Percentiles rank a stretch among this genome's conserved stretches.
Conservation (phyloP, 2,797 vertebrate species). For the Diglossa cyanea region DNA sequence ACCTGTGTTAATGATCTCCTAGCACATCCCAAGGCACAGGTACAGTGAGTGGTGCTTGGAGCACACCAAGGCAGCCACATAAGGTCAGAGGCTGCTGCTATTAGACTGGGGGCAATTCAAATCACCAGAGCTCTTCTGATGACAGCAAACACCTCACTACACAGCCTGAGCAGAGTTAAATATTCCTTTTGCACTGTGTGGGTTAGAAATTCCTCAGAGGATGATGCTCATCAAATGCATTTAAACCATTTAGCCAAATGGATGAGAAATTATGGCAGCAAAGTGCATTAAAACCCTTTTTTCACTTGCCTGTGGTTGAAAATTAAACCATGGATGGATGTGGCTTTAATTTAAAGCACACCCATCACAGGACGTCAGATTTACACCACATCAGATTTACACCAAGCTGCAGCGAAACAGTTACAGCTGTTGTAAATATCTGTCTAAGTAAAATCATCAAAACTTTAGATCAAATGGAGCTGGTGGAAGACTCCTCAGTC, state of each 20-base stretch:
- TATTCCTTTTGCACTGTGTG: not conserved
- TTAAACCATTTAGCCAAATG: not conserved
- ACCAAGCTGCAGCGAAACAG: not conserved
- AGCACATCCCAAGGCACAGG: not conserved
- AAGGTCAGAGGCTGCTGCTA: not conserved
- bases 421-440: not conserved
- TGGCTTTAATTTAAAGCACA: not conserved
- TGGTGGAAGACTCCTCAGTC: not conserved
- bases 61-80: not conserved
- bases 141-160: not conserved
- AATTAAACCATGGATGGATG: not conserved
- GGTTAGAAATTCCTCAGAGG: slow-evolving; percentile 5
- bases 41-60: not conserved
- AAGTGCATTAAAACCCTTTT: not conserved
- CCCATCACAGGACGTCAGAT: not conserved
- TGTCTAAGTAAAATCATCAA: not conserved
- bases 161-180: not conserved
- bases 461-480: not conserved
- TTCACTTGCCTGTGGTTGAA: not conserved
- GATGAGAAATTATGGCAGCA: not conserved
- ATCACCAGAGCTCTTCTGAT: not conserved
- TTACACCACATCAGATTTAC: not conserved
- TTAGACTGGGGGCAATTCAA: not conserved
- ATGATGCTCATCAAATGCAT: not conserved
- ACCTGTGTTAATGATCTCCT: slow-evolving; percentile 28